phyloP scores from a whole-genome alignment of 23 tunicate genomes.

The Trididemnum clinides region DNA sequence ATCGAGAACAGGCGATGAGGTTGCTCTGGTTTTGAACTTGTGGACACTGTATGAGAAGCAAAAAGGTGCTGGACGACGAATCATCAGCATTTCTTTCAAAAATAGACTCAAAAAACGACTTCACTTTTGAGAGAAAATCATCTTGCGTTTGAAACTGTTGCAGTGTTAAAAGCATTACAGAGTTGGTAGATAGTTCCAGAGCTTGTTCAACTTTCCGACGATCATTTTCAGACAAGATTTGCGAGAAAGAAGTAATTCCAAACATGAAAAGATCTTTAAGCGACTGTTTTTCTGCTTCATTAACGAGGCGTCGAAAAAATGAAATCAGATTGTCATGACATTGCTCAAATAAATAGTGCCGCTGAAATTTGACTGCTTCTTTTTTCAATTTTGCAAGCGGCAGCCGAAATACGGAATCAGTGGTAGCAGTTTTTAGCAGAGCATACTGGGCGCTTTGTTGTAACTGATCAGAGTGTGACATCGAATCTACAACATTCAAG shows the following conservation, averaged over 20 bases:
- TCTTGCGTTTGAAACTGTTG: slow-evolving; percentile 53
- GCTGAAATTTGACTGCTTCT: slow-evolving; percentile 18
- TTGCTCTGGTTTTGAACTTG: slow-evolving; percentile 38
- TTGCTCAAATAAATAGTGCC: slow-evolving; percentile 28
- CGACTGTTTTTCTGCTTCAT: background rate
- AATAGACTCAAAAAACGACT: slow-evolving; percentile 19
- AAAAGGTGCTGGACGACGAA: background rate
- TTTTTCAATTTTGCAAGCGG: slow-evolving; percentile 28
- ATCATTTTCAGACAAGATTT: slow-evolving; percentile 41
- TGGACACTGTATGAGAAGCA: slow-evolving; percentile 59
- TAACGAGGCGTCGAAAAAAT: background rate
- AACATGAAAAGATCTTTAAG: background rate
- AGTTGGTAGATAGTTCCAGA: background rate
- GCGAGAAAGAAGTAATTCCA: slow-evolving; percentile 50
- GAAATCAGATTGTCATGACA: slow-evolving; percentile 28
- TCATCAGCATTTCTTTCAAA: too few relatives aligned
- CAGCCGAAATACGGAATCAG: slow-evolving; percentile 64
- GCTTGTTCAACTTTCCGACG: slow-evolving; percentile 8
- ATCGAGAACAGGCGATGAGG: slow-evolving; percentile 69
- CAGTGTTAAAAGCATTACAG: slow-evolving; percentile 50
- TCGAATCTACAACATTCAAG: background rate
- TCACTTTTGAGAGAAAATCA: slow-evolving; percentile 22
- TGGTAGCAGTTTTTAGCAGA: slow-evolving; percentile 60
- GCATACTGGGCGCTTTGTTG: background rate
- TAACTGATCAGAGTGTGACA: too few relatives aligned